These are phyloP conservation scores for Baccha elongata DNA, from an alignment of 2,888 invertebrate species.

Conservation along the genomic window DNA sequence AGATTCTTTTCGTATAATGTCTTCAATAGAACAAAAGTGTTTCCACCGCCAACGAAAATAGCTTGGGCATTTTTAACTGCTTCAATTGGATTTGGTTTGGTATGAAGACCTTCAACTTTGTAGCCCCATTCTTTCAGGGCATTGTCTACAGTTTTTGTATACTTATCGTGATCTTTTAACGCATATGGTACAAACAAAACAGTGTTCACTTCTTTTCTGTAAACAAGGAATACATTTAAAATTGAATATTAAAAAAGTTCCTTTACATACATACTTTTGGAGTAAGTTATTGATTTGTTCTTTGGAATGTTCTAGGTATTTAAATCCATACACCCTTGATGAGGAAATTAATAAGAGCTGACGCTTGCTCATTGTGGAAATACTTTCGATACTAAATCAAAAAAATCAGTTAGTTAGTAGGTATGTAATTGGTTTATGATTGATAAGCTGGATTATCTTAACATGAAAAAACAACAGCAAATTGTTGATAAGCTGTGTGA, in stretches of 20 bases:
- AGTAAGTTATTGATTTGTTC: conserved; percentile 86
- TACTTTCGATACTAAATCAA: neutral
- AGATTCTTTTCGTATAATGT: conserved; percentile 87
- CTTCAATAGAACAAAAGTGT: conserved; percentile 89
- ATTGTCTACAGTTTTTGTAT: conserved; percentile 85
- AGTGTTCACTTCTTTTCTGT: conserved; percentile 86
- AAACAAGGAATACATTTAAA: conserved; percentile 76
- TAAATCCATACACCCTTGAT: conserved; percentile 87
- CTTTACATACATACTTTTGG: conserved; percentile 83
- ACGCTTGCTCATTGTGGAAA: conserved; percentile 76
- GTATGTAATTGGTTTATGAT: neutral
- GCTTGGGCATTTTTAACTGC: conserved; percentile 86
- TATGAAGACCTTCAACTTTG: conserved; percentile 87
- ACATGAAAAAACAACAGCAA: neutral
- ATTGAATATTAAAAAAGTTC: neutral
- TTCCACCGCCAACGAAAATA: conserved; percentile 91
- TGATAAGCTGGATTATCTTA: conserved; percentile 42
- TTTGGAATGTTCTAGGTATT: conserved; percentile 87
- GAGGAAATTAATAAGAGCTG: conserved; percentile 87
- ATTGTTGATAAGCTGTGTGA: too few relatives aligned
- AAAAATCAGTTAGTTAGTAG: neutral
- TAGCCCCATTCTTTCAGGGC: conserved; percentile 87
- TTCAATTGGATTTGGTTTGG: conserved; percentile 83
- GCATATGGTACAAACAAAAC: conserved; percentile 91
- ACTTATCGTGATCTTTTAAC: conserved; percentile 86